These are phyloP conservation scores for Bubo scandiacus DNA, from an alignment of 2,113 vertebrate species.

Conservation along the genomic window DNA sequence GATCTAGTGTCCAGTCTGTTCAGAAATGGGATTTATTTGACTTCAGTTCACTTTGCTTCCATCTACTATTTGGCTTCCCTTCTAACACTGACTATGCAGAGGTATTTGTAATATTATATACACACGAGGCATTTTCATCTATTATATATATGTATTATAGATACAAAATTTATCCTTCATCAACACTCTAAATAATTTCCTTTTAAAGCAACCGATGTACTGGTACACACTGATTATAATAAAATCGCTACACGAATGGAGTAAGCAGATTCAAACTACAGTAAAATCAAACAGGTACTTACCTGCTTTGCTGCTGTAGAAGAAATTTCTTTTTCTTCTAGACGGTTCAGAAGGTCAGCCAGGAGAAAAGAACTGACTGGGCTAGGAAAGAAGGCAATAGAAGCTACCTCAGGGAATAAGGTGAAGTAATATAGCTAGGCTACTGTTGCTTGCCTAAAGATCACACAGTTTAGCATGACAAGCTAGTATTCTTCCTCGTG, in stretches of 20 bases:
- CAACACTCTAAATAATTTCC: neutral
- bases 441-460: neutral
- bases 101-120: neutral
- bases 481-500: neutral
- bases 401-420: neutral
- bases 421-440: neutral
- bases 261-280: neutral
- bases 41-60: neutral
- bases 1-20: neutral
- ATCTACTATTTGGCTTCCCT: neutral
- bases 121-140: neutral
- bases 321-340: constrained; percentile 84
- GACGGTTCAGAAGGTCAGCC: constrained; percentile 87
- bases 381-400: constrained; percentile 66
- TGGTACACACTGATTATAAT: neutral
- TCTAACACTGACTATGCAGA: neutral
- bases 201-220: neutral
- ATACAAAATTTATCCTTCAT: neutral
- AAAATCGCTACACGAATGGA: neutral
- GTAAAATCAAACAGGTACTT: constrained; percentile 43
- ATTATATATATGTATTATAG: neutral
- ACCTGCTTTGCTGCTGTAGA: constrained; percentile 87
- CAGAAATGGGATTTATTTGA: neutral
- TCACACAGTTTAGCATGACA: neutral
- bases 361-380: constrained; percentile 79